phyloP scores from a whole-genome alignment of 2,113 vertebrate species.

The Maccullochella peelii region DNA sequence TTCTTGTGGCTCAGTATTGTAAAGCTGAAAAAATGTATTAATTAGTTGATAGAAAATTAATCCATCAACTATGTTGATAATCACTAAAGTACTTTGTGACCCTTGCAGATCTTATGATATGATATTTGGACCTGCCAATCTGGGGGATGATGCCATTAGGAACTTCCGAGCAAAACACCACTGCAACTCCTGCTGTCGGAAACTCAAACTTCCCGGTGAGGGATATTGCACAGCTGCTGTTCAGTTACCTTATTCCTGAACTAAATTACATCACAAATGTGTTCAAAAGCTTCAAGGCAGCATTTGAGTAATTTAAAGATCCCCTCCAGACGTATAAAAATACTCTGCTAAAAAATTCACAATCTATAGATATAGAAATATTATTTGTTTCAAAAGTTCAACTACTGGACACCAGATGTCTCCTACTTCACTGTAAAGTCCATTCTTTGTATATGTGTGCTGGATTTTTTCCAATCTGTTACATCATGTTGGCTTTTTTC shows the following conservation, averaged over 20 bases:
- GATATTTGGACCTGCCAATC: conserved; percentile 97
- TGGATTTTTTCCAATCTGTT: background rate
- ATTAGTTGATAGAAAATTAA: too few species aligned
- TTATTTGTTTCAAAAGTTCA: background rate
- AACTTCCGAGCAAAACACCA: conserved; percentile 98
- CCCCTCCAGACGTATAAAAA: background rate
- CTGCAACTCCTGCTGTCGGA: conserved; percentile 97
- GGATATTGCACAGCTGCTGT: background rate
- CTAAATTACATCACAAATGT: background rate
- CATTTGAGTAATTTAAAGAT: background rate
- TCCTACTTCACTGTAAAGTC: background rate
- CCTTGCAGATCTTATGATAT: conserved; percentile 92
- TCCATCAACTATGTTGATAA: too few species aligned
- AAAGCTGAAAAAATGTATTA: too few species aligned
- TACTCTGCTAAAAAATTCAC: background rate
- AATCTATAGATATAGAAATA: background rate
- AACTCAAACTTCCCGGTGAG: conserved; percentile 98
- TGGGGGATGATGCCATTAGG: conserved; percentile 97
- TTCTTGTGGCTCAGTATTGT: too few species aligned
- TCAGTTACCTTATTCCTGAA: background rate
- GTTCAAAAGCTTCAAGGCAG: background rate
- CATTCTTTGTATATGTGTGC: background rate
- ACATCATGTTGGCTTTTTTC: too few species aligned
- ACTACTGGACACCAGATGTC: background rate
- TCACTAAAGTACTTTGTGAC: conserved; percentile 14